These are phyloP conservation scores for Acipenser oxyrinchus DNA, from an alignment of 2,797 vertebrate species.

Conservation along the genomic window DNA sequence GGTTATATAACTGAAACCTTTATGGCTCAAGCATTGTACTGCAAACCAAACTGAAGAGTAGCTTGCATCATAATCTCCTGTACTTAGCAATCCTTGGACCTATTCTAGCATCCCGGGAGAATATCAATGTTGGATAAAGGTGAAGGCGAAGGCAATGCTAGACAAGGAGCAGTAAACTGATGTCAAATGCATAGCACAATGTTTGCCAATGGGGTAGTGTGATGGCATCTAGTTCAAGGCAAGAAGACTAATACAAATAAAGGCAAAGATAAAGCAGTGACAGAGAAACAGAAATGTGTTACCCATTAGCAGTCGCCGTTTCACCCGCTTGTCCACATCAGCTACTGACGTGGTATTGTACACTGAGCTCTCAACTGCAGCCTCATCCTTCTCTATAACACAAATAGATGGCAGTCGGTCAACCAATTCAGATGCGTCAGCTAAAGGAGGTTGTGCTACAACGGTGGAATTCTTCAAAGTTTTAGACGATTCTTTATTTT, in stretches of 20 bases:
- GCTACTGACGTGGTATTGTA: constrained; percentile 72
- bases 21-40: no score
- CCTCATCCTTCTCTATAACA: constrained; percentile 73
- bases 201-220: background rate
- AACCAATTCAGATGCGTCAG: background rate
- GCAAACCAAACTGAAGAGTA: no score
- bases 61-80: no score
- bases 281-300: constrained; percentile 33
- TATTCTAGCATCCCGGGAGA: no score
- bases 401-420: constrained; percentile 21
- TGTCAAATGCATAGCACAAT: background rate
- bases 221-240: background rate
- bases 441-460: background rate
- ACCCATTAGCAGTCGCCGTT: constrained; percentile 93
- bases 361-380: constrained; percentile 60
- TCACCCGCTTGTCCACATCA: constrained; percentile 92
- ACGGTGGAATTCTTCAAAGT: background rate
- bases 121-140: background rate
- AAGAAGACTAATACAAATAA: constrained; percentile 18
- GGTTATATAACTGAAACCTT: no score
- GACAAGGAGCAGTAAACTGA: background rate
- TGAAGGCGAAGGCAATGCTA: background rate
- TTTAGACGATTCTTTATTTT: background rate
- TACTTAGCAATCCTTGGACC: no score
- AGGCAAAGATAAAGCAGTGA: constrained; percentile 6